Evolutionary conservation across 2,888 invertebrate genomes (phyloP), one percentile per base, ranked within the genome.

Genomic region (Ophraella communa): DNA sequence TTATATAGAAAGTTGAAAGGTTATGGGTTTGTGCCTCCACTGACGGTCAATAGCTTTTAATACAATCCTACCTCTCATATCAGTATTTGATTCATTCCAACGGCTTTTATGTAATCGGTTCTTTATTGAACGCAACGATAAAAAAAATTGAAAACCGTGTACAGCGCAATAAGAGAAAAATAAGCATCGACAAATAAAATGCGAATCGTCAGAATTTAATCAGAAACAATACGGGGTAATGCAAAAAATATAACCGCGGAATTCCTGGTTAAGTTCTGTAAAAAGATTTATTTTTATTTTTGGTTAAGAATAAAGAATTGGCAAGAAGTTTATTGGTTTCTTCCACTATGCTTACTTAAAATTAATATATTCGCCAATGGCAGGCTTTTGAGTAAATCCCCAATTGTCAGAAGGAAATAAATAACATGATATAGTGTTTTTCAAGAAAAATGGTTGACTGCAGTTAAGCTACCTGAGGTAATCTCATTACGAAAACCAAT

Each of bases 1-100:
- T 76, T 76, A 76, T 77, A 74, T 73, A 70, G 73, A 78, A 77
- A 77, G 77, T 77, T 76, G 76, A 76, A 76, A 77, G 78, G 78
- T 76, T 77, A 75, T 74, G 71, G 73, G 72, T 68, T 72, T 66
- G 70, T 69, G 67, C 67, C 67, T 69, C 64, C 66, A 67, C 71
- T 62, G 68, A 58, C 73, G 74, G 74, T 77, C 77, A 75, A 77
- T 74, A 71, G 74, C 72, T 33, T 23, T n/a, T 44, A 30, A 11
- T 66, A 65, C 70, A 61, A 58, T 65, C 42, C 65, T 65, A 65
- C 65, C 71, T 72, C 71, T 76, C 76, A 77, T 77, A 76, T 77
- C 74, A 71, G 68, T 71, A 27, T 42, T 72, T 74, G 76, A 76
- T 76, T 77, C 74, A 77, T 76, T 71, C 69, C 52, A 45, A 42